phyloP scores from a whole-genome alignment of 2,113 vertebrate genomes.

The Ascaphus truei region DNA sequence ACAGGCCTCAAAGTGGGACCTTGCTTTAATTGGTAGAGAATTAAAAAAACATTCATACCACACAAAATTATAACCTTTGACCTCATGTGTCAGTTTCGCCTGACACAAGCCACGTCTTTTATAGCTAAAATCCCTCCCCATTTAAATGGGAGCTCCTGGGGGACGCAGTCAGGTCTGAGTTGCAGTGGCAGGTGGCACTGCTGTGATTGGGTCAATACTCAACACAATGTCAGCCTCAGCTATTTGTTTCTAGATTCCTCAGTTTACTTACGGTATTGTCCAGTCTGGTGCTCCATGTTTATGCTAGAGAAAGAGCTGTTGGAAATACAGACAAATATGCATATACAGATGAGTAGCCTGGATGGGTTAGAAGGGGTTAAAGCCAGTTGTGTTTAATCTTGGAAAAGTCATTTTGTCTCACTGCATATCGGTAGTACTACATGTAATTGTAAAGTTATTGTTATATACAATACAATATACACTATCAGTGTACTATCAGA shows the following conservation, averaged over 20 bases:
- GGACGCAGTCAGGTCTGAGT: constrained; percentile 32
- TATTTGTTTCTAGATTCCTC: constrained; percentile 6
- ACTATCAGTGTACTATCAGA: too few species aligned
- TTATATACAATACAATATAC: too few species aligned
- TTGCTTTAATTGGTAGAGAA: constrained; percentile 65
- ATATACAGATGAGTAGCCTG: too few species aligned
- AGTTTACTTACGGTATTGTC: too few species aligned
- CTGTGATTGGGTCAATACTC: background rate
- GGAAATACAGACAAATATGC: too few species aligned
- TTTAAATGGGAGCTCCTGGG: constrained; percentile 47
- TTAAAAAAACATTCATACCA: constrained; percentile 58
- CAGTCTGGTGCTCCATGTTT: too few species aligned
- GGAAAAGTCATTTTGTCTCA: too few species aligned
- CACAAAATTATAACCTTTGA: constrained; percentile 58
- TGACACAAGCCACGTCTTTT: constrained; percentile 51
- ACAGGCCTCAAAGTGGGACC: constrained; percentile 40
- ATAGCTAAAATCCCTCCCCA: constrained; percentile 45
- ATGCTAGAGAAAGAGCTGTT: too few species aligned
- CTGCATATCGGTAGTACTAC: too few species aligned
- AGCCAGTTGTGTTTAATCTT: too few species aligned
- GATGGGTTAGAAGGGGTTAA: too few species aligned
- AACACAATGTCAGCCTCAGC: background rate
- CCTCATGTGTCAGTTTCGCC: constrained; percentile 46
- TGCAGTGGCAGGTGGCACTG: constrained; percentile 23
- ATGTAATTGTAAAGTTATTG: too few species aligned